Evolutionary conservation across 2,888 invertebrate species (phyloP).

Genomic region (Argyresthia albistria): DNA sequence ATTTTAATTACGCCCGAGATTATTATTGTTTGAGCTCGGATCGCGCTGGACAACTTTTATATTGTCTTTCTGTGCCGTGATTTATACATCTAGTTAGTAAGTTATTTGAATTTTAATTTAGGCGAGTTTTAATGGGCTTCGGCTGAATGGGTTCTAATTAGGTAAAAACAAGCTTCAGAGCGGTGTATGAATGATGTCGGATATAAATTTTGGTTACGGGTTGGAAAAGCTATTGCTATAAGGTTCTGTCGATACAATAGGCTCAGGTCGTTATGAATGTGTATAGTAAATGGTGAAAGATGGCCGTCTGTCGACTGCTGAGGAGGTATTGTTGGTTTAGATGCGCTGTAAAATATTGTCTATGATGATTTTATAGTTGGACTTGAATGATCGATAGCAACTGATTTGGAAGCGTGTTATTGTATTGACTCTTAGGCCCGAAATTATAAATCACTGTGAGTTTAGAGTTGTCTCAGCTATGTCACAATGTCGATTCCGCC

Average conservation of each 20-base stretch:
- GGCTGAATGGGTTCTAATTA: constrained; percentile 70
- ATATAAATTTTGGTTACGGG: constrained; percentile 61
- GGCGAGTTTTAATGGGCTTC: constrained; percentile 67
- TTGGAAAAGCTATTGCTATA: constrained; percentile 38
- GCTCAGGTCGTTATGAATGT: constrained; percentile 46
- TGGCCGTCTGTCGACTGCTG: constrained; percentile 16
- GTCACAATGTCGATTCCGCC: too few species aligned
- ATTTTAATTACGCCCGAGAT: constrained; percentile 69
- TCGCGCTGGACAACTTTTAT: constrained; percentile 64
- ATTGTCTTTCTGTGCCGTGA: constrained; percentile 62
- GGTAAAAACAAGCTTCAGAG: constrained; percentile 58
- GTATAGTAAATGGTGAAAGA: constrained; percentile 43
- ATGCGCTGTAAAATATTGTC: constrained; percentile 20
- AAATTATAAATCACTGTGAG: too few species aligned
- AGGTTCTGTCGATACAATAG: constrained; percentile 37
- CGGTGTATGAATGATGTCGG: constrained; percentile 58
- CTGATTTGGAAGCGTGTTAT: background rate
- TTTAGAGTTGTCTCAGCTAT: too few species aligned
- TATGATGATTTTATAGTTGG: constrained; percentile 24
- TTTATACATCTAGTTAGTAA: constrained; percentile 71
- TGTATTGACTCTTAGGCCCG: too few species aligned
- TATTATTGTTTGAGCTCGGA: constrained; percentile 45
- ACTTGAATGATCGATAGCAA: constrained; percentile 32
- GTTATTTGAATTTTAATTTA: constrained; percentile 71
- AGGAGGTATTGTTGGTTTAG: constrained; percentile 3